These are phyloP conservation scores for Stenchaetothrips biformis DNA, from an alignment of 2,888 invertebrate species.

Conservation along the genomic window DNA sequence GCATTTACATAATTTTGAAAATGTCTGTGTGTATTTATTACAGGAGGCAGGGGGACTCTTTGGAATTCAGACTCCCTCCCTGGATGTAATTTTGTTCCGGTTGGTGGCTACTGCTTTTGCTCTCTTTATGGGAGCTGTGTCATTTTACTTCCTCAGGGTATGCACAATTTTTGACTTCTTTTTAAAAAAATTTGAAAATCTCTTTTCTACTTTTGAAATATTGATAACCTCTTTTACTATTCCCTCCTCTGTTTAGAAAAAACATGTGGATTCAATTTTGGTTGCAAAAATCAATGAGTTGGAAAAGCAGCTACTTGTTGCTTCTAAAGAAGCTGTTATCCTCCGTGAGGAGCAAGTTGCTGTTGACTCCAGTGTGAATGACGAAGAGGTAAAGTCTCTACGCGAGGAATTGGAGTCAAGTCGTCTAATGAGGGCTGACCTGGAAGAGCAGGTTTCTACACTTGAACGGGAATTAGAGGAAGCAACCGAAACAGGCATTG, in stretches of 20 bases:
- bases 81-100: not conserved
- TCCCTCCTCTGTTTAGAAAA: constrained; percentile 47
- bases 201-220: no score
- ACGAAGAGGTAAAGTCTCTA: constrained; percentile 58
- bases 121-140: not conserved
- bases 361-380: constrained; percentile 44
- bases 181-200: no score
- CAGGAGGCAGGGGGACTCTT: not conserved
- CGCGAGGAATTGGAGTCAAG: constrained; percentile 52
- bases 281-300: constrained; percentile 63
- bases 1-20: not conserved
- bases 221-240: no score
- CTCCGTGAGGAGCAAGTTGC: constrained; percentile 50
- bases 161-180: not conserved
- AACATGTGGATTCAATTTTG: constrained; percentile 63
- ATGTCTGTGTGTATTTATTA: not conserved
- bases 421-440: constrained; percentile 45
- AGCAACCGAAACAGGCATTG: constrained; percentile 74
- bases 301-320: constrained; percentile 57
- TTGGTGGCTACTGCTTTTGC: not conserved
- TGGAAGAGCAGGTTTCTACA: constrained; percentile 63
- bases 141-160: not conserved
- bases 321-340: constrained; percentile 53
- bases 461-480: constrained; percentile 72
- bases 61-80: not conserved